phyloP scores from a whole-genome alignment of 2,888 invertebrate species.

The Habrosyne pyritoides region DNA sequence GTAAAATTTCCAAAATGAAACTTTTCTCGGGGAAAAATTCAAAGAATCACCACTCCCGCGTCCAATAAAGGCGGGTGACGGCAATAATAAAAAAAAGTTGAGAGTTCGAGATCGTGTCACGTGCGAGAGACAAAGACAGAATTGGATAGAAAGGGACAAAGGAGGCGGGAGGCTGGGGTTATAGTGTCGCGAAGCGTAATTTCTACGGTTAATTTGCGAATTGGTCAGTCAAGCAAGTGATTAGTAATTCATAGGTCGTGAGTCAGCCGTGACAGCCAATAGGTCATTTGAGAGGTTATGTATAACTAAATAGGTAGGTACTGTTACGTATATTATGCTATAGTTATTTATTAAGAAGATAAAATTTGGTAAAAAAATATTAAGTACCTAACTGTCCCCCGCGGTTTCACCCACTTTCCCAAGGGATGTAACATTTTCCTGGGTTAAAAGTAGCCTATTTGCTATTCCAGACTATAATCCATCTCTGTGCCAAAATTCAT shows the following conservation, averaged over 20 bases:
- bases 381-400: too few relatives aligned
- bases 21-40: conserved; percentile 18
- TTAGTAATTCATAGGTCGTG: background rate
- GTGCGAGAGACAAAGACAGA: conserved; percentile 36
- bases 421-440: too few relatives aligned
- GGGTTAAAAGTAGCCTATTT: too few relatives aligned
- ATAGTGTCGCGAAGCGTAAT: conserved; percentile 12
- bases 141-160: conserved; percentile 15
- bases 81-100: conserved; percentile 41
- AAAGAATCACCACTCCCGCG: conserved; percentile 22
- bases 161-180: conserved; percentile 10
- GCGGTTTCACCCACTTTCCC: too few relatives aligned
- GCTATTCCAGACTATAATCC: too few relatives aligned
- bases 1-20: conserved; percentile 21
- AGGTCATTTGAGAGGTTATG: background rate
- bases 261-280: background rate
- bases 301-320: background rate
- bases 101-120: conserved; percentile 42
- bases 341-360: too few relatives aligned
- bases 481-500: too few relatives aligned
- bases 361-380: too few relatives aligned
- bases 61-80: conserved; percentile 24
- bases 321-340: too few relatives aligned
- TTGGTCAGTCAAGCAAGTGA: background rate
- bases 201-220: background rate